Base-by-base conservation (phyloP, 2,113 vertebrate species). In the Pituophis catenifer region DNA sequence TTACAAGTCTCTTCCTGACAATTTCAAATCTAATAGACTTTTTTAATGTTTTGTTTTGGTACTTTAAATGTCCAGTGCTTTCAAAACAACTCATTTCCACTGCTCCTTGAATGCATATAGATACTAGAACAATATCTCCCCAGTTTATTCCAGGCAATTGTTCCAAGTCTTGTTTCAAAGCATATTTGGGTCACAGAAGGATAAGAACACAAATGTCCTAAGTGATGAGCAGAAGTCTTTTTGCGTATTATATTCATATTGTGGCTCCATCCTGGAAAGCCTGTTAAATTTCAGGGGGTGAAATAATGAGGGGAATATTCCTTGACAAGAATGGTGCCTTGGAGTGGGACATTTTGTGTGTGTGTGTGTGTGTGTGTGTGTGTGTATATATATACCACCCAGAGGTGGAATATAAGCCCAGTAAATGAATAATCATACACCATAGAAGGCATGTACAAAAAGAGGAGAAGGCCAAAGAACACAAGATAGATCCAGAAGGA, bases 51-150 rank as follows among this genome's bases (percentile, higher is more conserved):
- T 8, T 0, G 0, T 55, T 13, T 8, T 0, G 0, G 54, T 57
- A 75, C 5, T 13, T 23, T 81, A 81, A 81, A 81, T 3, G 12
- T 6, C 3, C 88, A 0, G 0, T 89, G 44, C 7, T 70, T 24
- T 92, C 7, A 57, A 0, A 21, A 29, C 0, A 24, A 58, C 93
- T 48, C 23, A 38, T 81, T 38, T 33, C 70, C 33, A 81, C 17
- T 38, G 8, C 13, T 89, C n/a, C 23, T 24, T 54, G 53, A 57
- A 57, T 33, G 86, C 65, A 94, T 50, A 26, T 6, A 24, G 23
- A 29, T 23, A 70, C 8, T 90, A 52, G 38, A 70, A 70, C 15
- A 81, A 38, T 38, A 38, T 81, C 15, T 81, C n/a, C 17, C 70
- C 33, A 81, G 70, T 81, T 38, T 81, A 81, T 38, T 81, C 17